Conservation (phyloP, 2,797 vertebrate genomes). For the Anguilla obscura region DNA sequence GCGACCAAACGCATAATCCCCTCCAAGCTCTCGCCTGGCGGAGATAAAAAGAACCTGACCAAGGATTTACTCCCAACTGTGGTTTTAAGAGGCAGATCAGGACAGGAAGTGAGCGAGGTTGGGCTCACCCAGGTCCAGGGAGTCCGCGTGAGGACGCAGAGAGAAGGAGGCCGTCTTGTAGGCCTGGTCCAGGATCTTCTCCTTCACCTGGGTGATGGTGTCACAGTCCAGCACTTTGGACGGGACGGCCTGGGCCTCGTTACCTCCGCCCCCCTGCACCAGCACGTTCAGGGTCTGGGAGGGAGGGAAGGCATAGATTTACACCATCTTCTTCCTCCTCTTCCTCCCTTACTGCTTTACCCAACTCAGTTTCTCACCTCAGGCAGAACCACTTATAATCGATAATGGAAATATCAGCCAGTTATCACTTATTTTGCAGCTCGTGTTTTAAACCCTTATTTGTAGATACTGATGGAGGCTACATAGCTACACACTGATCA, state of each 20-base stretch:
- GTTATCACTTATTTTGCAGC: too few species aligned
- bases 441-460: too few species aligned
- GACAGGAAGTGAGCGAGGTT: too few species aligned
- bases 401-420: too few species aligned
- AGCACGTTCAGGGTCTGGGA: slow-evolving; percentile 86
- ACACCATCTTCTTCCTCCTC: not conserved
- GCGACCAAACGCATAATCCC: too few species aligned
- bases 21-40: too few species aligned
- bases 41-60: too few species aligned
- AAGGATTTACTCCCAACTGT: too few species aligned
- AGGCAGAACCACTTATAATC: not conserved
- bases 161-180: slow-evolving; percentile 88
- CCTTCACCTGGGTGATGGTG: slow-evolving; percentile 96
- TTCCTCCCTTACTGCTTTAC: not conserved
- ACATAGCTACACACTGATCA: too few species aligned
- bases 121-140: slow-evolving; percentile 85
- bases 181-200: slow-evolving; percentile 93
- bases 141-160: slow-evolving; percentile 84
- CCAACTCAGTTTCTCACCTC: not conserved
- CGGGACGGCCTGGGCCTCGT: slow-evolving; percentile 79
- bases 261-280: slow-evolving; percentile 69
- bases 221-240: slow-evolving; percentile 95
- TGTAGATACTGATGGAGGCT: too few species aligned
- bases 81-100: too few species aligned
- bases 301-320: slow-evolving; percentile 31